Evolutionary conservation across 2,113 vertebrate species (phyloP), one percentile per base, ranked within the genome.

Genomic region (Pampusana beccarii): DNA sequence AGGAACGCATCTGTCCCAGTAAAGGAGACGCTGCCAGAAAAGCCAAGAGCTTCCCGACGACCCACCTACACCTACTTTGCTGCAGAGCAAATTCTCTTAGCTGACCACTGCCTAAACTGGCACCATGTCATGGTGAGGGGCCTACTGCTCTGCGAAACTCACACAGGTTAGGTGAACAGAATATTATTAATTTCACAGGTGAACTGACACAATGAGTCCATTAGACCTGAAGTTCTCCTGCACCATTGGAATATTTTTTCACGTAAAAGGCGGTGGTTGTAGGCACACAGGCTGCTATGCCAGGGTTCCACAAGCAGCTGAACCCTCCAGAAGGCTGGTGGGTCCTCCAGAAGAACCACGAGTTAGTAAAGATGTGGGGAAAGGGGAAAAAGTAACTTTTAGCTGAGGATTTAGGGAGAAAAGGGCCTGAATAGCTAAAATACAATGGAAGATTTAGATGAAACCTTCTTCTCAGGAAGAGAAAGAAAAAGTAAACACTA

Each of bases 1-100:
- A 95, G 73, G 71, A 73, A 60, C 18, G 78, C 60, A 46, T 31
- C 80, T 89, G 82, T 29, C 75, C 17, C 74, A 89, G 87, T 75
- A 75, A 94, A 95, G 86, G 81, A 83, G 70, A 74, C 2, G 12
- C 58, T 31, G 70, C 60, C 78, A 89, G 87, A 75, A 75, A 94
- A 95, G 86, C 74, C 62, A 51, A 65, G 29, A 71, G 53, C 31
- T 90, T 85, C 50, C 36, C 48, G 82, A 19, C 7, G 16, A 56
- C 33, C 80, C 48, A 44, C 3, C 31, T n/a, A 25, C 3, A 36
- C 8, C 8, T 26, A 21, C 8, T 28, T 53, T 1, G 7, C 57
- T 71, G 73, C 38, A 36, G 75, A 88, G 57, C 80, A 25, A 34
- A 28, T 5, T 50, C 4, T 33, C 33, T 28, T 38, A 66, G 51